A percentile compares a stretch with the other conserved stretches of the same genome.
These are phyloP conservation scores for Pelobates cultripes DNA, from an alignment of 2,797 vertebrate species.

Conservation along the genomic window DNA sequence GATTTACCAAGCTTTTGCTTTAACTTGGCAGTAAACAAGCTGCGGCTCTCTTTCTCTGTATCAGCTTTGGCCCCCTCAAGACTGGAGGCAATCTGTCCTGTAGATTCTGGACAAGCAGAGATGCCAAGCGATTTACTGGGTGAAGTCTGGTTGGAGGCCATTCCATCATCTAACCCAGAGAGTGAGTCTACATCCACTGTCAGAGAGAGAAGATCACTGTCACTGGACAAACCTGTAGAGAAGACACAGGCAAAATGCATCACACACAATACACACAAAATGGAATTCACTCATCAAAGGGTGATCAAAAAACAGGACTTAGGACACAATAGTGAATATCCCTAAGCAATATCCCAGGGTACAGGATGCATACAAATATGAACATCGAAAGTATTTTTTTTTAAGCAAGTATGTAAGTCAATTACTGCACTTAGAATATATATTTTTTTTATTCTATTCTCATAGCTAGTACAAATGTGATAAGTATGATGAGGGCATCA, in stretches of 20 bases:
- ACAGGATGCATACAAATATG: no score
- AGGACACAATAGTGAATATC: no score
- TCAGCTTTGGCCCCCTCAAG: constrained; percentile 75
- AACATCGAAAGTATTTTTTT: no score
- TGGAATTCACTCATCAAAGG: no score
- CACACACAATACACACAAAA: no score
- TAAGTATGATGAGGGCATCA: no score
- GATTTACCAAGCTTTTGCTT: constrained; percentile 75
- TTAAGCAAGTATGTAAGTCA: no score
- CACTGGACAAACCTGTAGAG: constrained; percentile 84
- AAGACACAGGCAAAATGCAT: constrained; percentile 1
- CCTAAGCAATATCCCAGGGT: no score
- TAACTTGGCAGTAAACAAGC: constrained; percentile 79
- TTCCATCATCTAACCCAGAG: constrained; percentile 91
- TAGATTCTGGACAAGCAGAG: constrained; percentile 69
- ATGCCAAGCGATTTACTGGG: constrained; percentile 79
- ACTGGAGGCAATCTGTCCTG: constrained; percentile 66
- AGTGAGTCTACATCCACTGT: constrained; percentile 88
- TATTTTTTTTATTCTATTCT: no score
- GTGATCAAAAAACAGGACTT: no score
- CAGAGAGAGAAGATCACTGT: constrained; percentile 87
- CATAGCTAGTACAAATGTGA: no score
- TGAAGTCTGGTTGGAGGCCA: constrained; percentile 92
- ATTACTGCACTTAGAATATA: no score
- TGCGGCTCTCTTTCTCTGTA: constrained; percentile 71